phyloP scores from a whole-genome alignment of 2,797 vertebrate genomes.

The Cryptoprocta ferox region DNA sequence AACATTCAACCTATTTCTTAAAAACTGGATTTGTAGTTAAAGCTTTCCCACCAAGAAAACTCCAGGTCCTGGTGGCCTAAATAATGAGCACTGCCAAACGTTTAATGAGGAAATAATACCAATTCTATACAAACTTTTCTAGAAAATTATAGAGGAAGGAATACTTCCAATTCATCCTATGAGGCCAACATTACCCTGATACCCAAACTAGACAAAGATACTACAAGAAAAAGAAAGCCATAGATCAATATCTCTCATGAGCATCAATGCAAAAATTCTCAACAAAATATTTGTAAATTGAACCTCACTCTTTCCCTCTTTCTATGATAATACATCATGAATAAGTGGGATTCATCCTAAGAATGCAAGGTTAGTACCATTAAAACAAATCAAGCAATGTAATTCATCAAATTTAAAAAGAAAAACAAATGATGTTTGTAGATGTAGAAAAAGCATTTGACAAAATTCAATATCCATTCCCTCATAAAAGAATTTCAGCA shows the following conservation, averaged over 20 bases:
- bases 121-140: conserved; percentile 18
- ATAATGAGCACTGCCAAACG: neutral
- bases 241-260: neutral
- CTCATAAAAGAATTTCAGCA: neutral
- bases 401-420: neutral
- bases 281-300: neutral
- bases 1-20: neutral
- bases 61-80: neutral
- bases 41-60: conserved; percentile 7
- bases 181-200: neutral
- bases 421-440: neutral
- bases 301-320: neutral
- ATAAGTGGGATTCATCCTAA: neutral
- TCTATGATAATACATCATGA: neutral
- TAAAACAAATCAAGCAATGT: neutral
- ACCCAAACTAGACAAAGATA: conserved; percentile 23
- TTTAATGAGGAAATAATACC: conserved; percentile 28
- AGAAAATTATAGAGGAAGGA: neutral
- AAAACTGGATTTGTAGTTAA: conserved; percentile 16
- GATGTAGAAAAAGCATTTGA: neutral
- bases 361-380: neutral
- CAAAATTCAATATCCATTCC: neutral
- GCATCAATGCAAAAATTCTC: neutral
- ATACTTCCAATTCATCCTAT: neutral
- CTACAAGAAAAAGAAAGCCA: neutral